Evolutionary conservation across 2,888 invertebrate species (phyloP).

Genomic region (Eledona agricola): DNA sequence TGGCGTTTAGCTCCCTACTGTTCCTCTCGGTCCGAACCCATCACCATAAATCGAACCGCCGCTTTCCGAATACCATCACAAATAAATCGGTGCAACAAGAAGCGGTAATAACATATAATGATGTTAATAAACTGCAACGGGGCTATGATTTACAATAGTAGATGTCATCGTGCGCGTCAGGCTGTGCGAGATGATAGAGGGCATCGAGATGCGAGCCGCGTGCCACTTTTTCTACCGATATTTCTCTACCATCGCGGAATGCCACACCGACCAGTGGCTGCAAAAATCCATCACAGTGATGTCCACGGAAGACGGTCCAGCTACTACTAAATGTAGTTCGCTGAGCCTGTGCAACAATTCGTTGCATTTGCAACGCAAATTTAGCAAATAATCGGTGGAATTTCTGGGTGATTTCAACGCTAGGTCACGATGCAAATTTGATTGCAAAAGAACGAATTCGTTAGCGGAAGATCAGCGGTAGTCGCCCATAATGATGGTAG

Average conservation of each 20-base stretch:
- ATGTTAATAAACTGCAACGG: conserved; percentile 42
- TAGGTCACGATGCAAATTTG: too few species aligned
- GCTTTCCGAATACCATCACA: conserved; percentile 14
- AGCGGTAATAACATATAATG: conserved; percentile 41
- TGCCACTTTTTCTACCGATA: conserved; percentile 42
- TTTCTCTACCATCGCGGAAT: conserved; percentile 38
- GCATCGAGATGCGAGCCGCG: conserved; percentile 45
- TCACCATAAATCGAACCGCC: conserved; percentile 1
- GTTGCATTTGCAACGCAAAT: too few species aligned
- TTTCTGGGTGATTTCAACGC: too few species aligned
- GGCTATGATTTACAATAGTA: conserved; percentile 45
- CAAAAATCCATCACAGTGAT: conserved; percentile 11
- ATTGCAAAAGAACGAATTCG: too few species aligned
- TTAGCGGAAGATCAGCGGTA: not conserved
- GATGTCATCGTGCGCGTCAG: conserved; percentile 44
- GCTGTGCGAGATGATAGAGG: conserved; percentile 39
- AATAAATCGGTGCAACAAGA: conserved; percentile 28
- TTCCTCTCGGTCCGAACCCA: too few species aligned
- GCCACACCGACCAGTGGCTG: conserved; percentile 16
- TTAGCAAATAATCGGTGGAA: too few species aligned
- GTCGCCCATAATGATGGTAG: conserved; percentile 19
- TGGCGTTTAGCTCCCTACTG: too few species aligned
- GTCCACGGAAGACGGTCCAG: not conserved
- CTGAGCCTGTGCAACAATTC: too few species aligned
- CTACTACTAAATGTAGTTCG: not conserved